These are phyloP conservation scores for Stomatorhinus walkeri DNA, from an alignment of 2,797 vertebrate species.

Conservation along the genomic window DNA sequence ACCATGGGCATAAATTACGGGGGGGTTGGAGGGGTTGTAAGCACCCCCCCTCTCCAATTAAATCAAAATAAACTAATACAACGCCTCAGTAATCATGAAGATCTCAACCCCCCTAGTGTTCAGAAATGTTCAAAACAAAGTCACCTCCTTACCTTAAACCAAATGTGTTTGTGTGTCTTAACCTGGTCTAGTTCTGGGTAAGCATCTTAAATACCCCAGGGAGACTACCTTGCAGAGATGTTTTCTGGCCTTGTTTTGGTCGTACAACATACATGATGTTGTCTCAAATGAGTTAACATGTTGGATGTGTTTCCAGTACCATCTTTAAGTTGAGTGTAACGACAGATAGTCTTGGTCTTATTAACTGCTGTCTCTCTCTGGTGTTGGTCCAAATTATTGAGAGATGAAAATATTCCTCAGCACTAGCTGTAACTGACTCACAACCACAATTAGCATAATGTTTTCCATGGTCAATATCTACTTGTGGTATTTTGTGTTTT, in stretches of 20 bases:
- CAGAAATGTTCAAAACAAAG: neutral
- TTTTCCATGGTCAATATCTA: neutral
- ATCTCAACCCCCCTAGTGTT: neutral
- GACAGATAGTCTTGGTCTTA: neutral
- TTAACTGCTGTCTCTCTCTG: neutral
- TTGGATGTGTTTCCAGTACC: neutral
- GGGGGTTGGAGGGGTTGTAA: neutral
- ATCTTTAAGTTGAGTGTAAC: neutral
- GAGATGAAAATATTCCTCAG: neutral
- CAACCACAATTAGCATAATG: neutral
- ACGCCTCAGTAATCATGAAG: neutral
- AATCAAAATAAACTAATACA: neutral
- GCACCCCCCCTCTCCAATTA: no score
- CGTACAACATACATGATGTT: neutral
- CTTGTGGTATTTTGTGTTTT: neutral
- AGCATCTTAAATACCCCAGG: neutral
- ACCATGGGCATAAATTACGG: neutral
- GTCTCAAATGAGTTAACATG: neutral
- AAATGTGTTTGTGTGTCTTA: neutral
- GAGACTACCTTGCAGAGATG: neutral
- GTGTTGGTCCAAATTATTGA: neutral
- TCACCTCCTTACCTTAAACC: neutral
- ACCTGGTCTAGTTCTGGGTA: neutral
- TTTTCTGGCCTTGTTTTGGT: neutral
- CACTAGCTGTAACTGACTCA: neutral